Evolutionary conservation across 2,113 vertebrate species (phyloP).

Genomic region (human): DNA sequence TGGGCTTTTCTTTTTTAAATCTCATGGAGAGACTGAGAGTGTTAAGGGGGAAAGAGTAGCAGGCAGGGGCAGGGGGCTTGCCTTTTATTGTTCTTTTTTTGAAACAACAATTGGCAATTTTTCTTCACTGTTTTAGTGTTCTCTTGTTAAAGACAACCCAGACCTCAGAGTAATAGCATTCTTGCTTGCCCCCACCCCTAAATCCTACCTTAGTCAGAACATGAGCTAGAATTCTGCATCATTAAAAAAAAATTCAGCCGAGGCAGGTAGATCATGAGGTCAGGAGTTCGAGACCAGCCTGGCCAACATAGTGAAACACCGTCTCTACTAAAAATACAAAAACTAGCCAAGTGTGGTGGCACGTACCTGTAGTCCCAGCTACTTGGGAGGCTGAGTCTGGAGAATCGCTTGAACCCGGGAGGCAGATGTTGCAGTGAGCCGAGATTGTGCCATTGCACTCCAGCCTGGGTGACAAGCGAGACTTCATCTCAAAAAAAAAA

Average conservation of each 20-base stretch:
- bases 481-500: not conserved
- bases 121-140: not conserved
- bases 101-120: not conserved
- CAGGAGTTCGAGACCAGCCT: too few species aligned
- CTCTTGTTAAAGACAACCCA: not conserved
- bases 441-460: not conserved
- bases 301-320: too few species aligned
- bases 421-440: not conserved
- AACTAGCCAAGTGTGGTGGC: too few species aligned
- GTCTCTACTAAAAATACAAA: too few species aligned
- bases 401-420: not conserved
- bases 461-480: not conserved
- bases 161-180: not conserved
- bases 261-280: too few species aligned
- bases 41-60: not conserved
- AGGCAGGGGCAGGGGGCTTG: not conserved
- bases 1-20: slow-evolving; percentile 61
- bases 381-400: not conserved
- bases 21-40: not conserved
- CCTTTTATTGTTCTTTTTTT: not conserved
- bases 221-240: slow-evolving; percentile 3
- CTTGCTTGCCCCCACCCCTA: not conserved
- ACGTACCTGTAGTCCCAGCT: too few species aligned
- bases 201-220: not conserved
- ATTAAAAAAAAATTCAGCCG: not conserved